Conservation (phyloP, 2,888 invertebrate species). For the Antitype chi region DNA sequence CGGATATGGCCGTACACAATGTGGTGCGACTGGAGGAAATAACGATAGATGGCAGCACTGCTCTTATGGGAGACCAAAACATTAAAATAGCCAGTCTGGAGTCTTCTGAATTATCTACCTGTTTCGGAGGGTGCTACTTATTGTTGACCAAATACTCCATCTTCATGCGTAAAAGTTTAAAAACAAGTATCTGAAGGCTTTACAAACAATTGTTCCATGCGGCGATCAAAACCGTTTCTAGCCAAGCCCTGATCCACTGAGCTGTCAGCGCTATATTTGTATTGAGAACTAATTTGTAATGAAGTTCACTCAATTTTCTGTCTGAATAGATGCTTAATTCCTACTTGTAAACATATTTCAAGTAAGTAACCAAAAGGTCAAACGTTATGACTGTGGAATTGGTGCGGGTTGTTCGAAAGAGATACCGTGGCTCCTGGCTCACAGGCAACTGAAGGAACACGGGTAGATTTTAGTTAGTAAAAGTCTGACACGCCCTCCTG, state of each 20-base stretch:
- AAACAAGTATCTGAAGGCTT: not conserved
- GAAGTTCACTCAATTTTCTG: not conserved
- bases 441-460: too few relatives aligned
- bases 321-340: not conserved
- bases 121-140: not conserved
- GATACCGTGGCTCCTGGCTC: too few relatives aligned
- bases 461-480: too few relatives aligned
- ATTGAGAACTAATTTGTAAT: not conserved
- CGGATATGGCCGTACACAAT: not conserved
- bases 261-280: not conserved
- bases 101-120: not conserved
- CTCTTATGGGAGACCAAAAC: not conserved
- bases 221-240: not conserved
- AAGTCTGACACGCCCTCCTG: too few relatives aligned
- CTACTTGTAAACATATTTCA: not conserved
- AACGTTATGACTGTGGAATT: not conserved
- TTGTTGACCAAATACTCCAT: not conserved
- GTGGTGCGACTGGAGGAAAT: not conserved
- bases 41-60: conserved; percentile 18
- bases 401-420: too few relatives aligned
- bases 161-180: not conserved
- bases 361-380: not conserved
- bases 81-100: not conserved
- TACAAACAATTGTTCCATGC: not conserved
- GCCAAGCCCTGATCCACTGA: not conserved